Evolutionary conservation across 1,140 invertebrate genomes (phyloP), one percentile per base, ranked within the genome.

Genomic region (Nephila pilipes): DNA sequence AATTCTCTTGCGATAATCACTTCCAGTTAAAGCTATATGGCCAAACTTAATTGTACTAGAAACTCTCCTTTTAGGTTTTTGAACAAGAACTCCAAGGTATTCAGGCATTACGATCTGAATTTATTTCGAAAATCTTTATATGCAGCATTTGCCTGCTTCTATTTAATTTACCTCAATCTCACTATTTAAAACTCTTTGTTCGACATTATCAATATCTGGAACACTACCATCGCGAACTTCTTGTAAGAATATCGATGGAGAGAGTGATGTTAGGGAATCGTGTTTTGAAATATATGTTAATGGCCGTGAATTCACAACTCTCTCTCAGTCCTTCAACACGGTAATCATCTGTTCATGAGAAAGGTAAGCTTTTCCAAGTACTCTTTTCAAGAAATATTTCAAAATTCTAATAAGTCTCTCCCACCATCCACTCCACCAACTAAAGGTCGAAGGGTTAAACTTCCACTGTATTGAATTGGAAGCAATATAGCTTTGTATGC

Each of bases 221-320:
- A 55, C 60, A 25, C n/a, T n/a, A n/a, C n/a, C n/a, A n/a, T n/a
- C n/a, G n/a, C n/a, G n/a, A n/a, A n/a, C n/a, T n/a, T 18, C 32
- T 58, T 16, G 57, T 4, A 25, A 38, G 55, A 69, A 8, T 20
- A 85, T 32, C 32, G 63, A 83, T 87, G 85, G 90, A n/a, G n/a
- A 20, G 87, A 55, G 83, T 83, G 46, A 22, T 75, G 3, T 87
- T 22, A 83, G 60, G 55, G 5, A 25, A 32, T 93, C 87, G 20
- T 81, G 94, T 69, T 94, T 57, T 63, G 55, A 55, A 22, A 88
- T 22, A 69, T 89, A 83, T n/a, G 75, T 93, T 46, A 93, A 65
- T 22, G 75, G 92, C 25, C 87, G 57, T 29, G 95, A 95, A 94
- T 96, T 96, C 8, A 83, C 20, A 12, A 85, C 38, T 25, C 46